A percentile compares a stretch with the other conserved stretches of the same genome.
phyloP scores from a whole-genome alignment of 2,888 invertebrate species.

The Petrophora chlorosata region DNA sequence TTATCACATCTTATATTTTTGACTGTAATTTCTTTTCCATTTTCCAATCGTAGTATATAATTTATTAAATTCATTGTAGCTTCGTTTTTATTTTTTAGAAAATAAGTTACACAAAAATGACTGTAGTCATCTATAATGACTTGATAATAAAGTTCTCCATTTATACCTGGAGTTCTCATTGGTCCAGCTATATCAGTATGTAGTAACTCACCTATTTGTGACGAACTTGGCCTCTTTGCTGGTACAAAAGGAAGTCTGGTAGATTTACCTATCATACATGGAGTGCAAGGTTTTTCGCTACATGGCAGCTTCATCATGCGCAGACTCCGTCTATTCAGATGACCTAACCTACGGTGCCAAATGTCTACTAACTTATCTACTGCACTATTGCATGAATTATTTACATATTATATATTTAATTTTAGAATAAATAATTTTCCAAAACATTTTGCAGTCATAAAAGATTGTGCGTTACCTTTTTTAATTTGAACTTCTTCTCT shows the following conservation, averaged over 20 bases:
- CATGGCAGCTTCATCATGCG: slow-evolving; percentile 2
- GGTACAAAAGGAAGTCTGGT: slow-evolving; percentile 5
- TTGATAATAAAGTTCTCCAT: slow-evolving; percentile 26
- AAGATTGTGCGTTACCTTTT: too few species aligned
- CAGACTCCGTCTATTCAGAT: slow-evolving; percentile 6
- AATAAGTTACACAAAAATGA: slow-evolving; percentile 20
- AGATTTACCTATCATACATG: slow-evolving; percentile 2
- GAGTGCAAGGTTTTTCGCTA: not conserved
- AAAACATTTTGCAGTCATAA: too few species aligned
- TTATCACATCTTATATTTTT: slow-evolving; percentile 29
- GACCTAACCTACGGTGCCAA: not conserved
- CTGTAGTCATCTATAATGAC: slow-evolving; percentile 22
- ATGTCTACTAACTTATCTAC: too few species aligned
- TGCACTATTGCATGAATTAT: too few species aligned
- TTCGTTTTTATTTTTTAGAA: slow-evolving; percentile 31
- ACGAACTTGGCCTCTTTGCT: not conserved
- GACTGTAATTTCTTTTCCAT: slow-evolving; percentile 19
- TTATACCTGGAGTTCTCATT: slow-evolving; percentile 9
- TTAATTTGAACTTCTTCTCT: too few species aligned
- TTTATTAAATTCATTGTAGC: slow-evolving; percentile 30
- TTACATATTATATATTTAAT: too few species aligned
- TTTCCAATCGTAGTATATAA: slow-evolving; percentile 27
- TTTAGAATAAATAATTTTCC: too few species aligned
- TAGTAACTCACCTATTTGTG: slow-evolving; percentile 23
- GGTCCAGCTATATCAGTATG: slow-evolving; percentile 35